Evolutionary conservation across 2,888 invertebrate species (phyloP).

Genomic region (Machimus rusticus): DNA sequence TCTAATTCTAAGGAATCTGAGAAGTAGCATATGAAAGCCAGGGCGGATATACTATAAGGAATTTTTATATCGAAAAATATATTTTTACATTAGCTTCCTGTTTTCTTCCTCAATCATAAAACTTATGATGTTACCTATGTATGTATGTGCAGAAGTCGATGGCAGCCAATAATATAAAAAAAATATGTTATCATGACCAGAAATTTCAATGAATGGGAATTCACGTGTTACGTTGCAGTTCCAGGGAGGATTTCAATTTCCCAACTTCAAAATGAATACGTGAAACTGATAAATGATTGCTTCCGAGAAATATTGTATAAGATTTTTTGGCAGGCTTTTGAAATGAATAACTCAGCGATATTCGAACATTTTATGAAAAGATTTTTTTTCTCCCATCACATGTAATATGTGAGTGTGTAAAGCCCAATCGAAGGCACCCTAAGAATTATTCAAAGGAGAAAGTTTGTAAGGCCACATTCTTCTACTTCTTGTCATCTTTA

Average conservation of each 20-base stretch:
- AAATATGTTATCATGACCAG: background rate
- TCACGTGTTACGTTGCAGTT: background rate
- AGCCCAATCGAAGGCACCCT: background rate
- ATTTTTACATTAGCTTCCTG: background rate
- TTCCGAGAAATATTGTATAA: background rate
- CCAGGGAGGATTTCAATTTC: background rate
- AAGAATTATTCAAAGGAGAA: background rate
- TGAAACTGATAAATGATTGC: background rate
- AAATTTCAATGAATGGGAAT: background rate
- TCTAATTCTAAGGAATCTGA: background rate
- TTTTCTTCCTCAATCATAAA: background rate
- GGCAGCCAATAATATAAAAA: background rate
- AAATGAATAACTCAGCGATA: background rate
- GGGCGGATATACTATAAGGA: background rate
- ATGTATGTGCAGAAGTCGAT: background rate
- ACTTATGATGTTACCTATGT: too few species aligned
- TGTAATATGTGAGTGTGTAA: background rate
- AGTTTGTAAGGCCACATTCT: background rate
- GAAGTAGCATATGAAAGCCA: background rate
- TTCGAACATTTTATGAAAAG: background rate
- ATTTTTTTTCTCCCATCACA: background rate
- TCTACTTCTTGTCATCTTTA: background rate
- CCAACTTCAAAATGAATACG: background rate
- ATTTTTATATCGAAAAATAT: background rate
- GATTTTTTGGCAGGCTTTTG: background rate